Evolutionary conservation across 2,888 invertebrate species (phyloP), one percentile per base, ranked within the genome.

Genomic region (Megaustenia siamemsis): DNA sequence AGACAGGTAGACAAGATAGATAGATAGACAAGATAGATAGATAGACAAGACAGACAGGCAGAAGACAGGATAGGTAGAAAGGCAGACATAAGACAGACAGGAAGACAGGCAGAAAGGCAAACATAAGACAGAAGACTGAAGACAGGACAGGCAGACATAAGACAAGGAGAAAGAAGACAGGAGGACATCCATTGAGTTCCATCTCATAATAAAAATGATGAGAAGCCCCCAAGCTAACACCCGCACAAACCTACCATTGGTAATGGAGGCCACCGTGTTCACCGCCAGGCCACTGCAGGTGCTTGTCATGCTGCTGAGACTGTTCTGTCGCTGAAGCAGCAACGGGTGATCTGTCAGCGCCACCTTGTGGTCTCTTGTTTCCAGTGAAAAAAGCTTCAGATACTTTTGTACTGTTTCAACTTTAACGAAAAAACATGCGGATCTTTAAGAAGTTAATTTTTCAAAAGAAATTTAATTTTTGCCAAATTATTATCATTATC

Each of bases 361-460:
- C 15, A 12, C 28, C 15, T 21, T 43, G n/a, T n/a, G 24, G 2
- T 71, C 78, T 40, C 60, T 49, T 4, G 24, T 32, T n/a, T 84
- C 78, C 18, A 32, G 12, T 5, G 94, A 91, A 94, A 98, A 98
- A 92, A 98, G 95, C 94, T 97, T 97, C 77, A 98, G 96, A 95
- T 98, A 97, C 91, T 97, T 97, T 95, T 98, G 98, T 90, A 98
- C 96, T 86, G 97, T 96, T 95, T 98, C 98, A 95, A 98, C 97
- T 97, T 94, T 60, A 95, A 95, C 24, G 0, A 35, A 35, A 68
- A 32, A 68, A 12, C 2, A 68, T 6, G 35, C 18, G 28, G 68
- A 68, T n/a, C n/a, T n/a, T n/a, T n/a, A n/a, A n/a, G n/a, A n/a
- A n/a, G n/a, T n/a, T n/a, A n/a, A n/a, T n/a, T n/a, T n/a, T n/a